Percentiles rank a stretch among this genome's conserved stretches.
Evolutionary conservation across 1,140 invertebrate genomes (phyloP).

Genomic region (Nasonia longicornis): DNA sequence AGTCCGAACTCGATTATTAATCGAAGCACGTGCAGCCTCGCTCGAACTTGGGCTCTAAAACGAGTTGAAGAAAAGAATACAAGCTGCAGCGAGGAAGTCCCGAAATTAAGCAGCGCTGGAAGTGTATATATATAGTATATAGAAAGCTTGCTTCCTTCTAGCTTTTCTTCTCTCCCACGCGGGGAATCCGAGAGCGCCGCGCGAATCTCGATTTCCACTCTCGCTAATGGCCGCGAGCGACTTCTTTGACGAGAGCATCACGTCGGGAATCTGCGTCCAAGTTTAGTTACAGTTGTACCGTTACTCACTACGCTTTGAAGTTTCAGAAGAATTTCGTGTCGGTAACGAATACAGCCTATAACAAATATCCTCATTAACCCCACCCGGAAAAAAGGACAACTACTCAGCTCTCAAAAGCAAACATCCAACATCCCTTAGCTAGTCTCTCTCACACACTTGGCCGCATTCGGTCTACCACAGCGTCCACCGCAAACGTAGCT

Average conservation of each 20-base stretch:
- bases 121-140: background rate
- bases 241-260: background rate
- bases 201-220: conserved; percentile 48
- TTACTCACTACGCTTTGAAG: background rate
- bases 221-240: conserved; percentile 48
- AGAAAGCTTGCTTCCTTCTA: background rate
- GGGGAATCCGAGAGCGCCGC: conserved; percentile 14
- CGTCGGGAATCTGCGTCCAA: background rate
- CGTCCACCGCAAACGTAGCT: background rate
- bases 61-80: background rate
- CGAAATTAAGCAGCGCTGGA: conserved; percentile 6
- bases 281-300: background rate
- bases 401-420: background rate
- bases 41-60: background rate
- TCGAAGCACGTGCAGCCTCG: conserved; percentile 3
- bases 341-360: background rate
- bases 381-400: too few species aligned
- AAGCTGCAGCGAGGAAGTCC: background rate
- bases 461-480: background rate
- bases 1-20: conserved; percentile 9
- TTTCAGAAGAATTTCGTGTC: background rate
- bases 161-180: background rate
- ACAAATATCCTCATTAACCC: too few species aligned
- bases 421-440: background rate
- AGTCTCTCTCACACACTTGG: background rate